These are phyloP conservation scores for Grapholita molesta DNA, from an alignment of 1,140 invertebrate species.

Conservation along the genomic window DNA sequence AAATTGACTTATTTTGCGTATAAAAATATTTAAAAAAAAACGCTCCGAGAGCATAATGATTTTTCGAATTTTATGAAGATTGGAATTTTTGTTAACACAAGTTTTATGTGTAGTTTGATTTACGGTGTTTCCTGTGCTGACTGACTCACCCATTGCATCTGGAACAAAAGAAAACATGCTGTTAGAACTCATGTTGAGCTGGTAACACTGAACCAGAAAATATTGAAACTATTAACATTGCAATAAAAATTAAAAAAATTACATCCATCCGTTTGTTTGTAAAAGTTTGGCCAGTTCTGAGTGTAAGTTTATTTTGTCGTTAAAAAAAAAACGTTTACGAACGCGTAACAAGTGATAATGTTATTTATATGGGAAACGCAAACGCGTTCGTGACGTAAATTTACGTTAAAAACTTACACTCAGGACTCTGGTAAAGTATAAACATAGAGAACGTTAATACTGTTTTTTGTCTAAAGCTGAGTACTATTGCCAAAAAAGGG, in stretches of 20 bases:
- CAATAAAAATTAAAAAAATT: neutral
- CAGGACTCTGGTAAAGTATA: too few species aligned
- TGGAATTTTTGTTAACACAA: slow-evolving; percentile 72
- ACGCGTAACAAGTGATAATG: too few species aligned
- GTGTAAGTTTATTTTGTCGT: too few species aligned
- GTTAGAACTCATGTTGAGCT: slow-evolving; percentile 20
- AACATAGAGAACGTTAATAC: too few species aligned
- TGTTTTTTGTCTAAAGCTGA: too few species aligned
- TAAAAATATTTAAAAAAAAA: slow-evolving; percentile 41
- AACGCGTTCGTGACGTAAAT: too few species aligned
- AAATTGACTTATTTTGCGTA: slow-evolving; percentile 71
- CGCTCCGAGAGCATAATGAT: slow-evolving; percentile 55
- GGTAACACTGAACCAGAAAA: neutral
- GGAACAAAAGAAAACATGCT: slow-evolving; percentile 73
- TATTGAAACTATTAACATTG: neutral
- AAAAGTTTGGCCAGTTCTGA: too few species aligned
- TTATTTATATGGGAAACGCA: too few species aligned
- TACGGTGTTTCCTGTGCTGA: slow-evolving; percentile 55
- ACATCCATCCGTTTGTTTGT: too few species aligned
- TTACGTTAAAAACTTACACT: too few species aligned
- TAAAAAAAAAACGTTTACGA: too few species aligned
- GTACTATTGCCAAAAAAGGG: too few species aligned
- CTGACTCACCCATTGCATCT: slow-evolving; percentile 81
- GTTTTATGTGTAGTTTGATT: slow-evolving; percentile 58
- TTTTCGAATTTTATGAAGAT: slow-evolving; percentile 74